Evolutionary conservation across 2,113 vertebrate species (phyloP).

Genomic region (Cyprinodon variegatus): DNA sequence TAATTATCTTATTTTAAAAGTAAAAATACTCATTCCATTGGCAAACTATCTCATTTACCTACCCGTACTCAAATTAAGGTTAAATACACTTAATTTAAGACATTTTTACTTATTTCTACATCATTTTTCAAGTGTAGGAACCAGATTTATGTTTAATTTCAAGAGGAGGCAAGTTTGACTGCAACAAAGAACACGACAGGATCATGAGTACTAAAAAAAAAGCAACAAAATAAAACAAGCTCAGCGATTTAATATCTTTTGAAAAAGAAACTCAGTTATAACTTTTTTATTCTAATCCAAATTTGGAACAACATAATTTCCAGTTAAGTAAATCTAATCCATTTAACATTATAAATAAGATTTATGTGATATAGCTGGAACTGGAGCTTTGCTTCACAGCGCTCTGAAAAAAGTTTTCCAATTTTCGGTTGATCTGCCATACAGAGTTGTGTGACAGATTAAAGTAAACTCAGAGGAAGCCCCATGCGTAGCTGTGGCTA

Average conservation of each 20-base stretch:
- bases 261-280: neutral
- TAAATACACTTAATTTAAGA: no score
- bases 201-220: no score
- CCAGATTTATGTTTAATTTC: no score
- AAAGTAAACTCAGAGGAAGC: slow-evolving; percentile 6
- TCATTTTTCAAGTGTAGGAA: no score
- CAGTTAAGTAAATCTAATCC: neutral
- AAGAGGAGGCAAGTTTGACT: no score
- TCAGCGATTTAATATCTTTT: neutral
- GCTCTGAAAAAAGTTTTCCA: neutral
- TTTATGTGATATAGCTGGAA: neutral
- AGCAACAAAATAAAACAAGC: no score
- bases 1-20: no score
- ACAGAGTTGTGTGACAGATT: neutral
- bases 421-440: neutral
- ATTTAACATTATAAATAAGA: neutral
- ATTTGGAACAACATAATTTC: neutral
- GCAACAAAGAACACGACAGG: no score
- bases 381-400: neutral
- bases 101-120: no score
- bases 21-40: no score
- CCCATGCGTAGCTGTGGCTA: slow-evolving; percentile 22
- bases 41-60: no score
- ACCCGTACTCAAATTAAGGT: no score
- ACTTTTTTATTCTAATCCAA: neutral